Conservation (phyloP, 1,140 invertebrate species). For the Zaprionus nigranus region DNA sequence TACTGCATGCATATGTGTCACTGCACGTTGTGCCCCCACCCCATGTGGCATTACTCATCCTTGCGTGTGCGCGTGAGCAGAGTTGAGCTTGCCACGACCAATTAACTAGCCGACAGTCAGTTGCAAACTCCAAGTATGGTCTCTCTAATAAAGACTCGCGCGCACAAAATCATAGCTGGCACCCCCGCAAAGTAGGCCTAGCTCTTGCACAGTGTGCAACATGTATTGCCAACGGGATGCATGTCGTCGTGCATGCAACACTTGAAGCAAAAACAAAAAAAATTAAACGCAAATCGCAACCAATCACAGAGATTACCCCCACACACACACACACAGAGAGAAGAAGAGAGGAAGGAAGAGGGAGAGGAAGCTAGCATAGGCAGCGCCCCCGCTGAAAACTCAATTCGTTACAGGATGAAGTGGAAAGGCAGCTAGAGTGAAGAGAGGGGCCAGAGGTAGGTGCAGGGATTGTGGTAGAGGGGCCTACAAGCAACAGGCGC, state of each 20-base stretch:
- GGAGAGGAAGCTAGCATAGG: constrained; percentile 23
- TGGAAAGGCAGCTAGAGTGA: neutral
- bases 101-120: constrained; percentile 63
- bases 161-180: constrained; percentile 56
- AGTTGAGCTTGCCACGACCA: constrained; percentile 70
- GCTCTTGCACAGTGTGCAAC: constrained; percentile 25
- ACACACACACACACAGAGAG: constrained; percentile 36
- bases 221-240: constrained; percentile 78
- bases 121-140: constrained; percentile 42
- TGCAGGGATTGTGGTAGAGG: neutral
- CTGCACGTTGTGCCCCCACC: neutral
- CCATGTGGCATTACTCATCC: constrained; percentile 16
- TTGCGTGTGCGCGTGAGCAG: constrained; percentile 34
- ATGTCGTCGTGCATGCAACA: constrained; percentile 76
- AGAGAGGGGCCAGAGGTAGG: neutral
- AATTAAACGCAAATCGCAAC: constrained; percentile 82
- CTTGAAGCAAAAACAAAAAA: constrained; percentile 61
- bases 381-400: constrained; percentile 53
- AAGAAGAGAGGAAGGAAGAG: constrained; percentile 6
- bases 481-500: constrained; percentile 44
- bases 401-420: constrained; percentile 8
- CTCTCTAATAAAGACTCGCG: constrained; percentile 73
- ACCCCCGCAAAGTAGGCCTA: constrained; percentile 64
- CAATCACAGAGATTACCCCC: constrained; percentile 82
- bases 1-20: neutral